Evolutionary conservation across 1,140 invertebrate species (phyloP).

Genomic region (Potamilus streckersoni): DNA sequence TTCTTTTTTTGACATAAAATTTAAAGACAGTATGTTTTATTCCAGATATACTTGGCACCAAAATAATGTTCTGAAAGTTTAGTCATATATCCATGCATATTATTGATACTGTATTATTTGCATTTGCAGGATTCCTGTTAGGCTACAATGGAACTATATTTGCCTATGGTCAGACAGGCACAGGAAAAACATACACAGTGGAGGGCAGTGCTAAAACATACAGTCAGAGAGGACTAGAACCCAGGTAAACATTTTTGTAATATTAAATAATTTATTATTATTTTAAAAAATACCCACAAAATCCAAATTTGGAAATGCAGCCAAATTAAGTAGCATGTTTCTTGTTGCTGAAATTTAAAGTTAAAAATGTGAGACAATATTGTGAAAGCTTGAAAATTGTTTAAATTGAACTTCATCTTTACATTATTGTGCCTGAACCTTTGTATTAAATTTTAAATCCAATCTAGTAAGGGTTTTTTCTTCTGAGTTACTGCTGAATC

Average conservation of each 20-base stretch:
- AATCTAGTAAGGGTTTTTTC: too few species aligned
- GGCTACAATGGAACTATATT: slow-evolving; percentile 73
- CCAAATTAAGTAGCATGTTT: not conserved
- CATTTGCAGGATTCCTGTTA: slow-evolving; percentile 79
- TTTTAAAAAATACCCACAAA: not conserved
- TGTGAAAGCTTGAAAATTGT: too few species aligned
- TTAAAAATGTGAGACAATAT: too few species aligned
- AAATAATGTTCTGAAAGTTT: not conserved
- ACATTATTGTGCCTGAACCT: too few species aligned
- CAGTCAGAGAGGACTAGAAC: slow-evolving; percentile 57
- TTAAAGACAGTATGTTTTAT: not conserved
- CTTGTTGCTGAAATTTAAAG: too few species aligned
- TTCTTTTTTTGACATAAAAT: not conserved
- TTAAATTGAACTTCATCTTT: too few species aligned
- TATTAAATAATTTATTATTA: not conserved
- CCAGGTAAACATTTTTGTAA: slow-evolving; percentile 43
- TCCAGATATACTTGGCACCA: not conserved
- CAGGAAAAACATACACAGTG: slow-evolving; percentile 66
- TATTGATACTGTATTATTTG: not conserved
- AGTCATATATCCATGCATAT: not conserved
- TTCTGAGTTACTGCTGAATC: too few species aligned
- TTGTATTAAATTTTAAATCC: too few species aligned
- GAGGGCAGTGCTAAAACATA: slow-evolving; percentile 60
- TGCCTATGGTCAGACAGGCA: slow-evolving; percentile 72
- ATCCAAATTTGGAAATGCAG: not conserved